Base-by-base conservation (phyloP, 2,113 vertebrate genomes). In the Oryzias melastigma region DNA sequence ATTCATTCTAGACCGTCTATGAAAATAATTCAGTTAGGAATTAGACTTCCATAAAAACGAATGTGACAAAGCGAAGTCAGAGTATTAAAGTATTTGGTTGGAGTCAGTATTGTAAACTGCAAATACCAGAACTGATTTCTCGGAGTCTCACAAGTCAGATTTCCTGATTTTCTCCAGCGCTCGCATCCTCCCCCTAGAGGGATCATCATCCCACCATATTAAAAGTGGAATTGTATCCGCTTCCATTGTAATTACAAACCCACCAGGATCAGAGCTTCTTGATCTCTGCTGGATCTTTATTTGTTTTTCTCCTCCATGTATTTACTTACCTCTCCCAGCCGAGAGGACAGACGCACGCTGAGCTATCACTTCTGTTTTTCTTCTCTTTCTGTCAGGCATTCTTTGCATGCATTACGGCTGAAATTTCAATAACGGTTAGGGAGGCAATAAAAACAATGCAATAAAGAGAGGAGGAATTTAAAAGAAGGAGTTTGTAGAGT, bases 231-330 rank as follows among this genome's bases (percentile, higher is more conserved):
- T 88, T 80, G 76, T 85, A 88, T 87, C 82, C 53, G 73, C 83
- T 85, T 80, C 81, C 75, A 81, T 84, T 81, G 82, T 87, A 88
- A 90, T 89, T 90, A 87, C 80, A 84, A 82, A 80, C 62, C 58
- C 75, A 83, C 86, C 84, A 83, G 78, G 87, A 82, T 85, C 87
- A 50, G 81, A 84, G 73, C 76, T 79, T 78, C 82, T 87, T 88
- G 81, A 89, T 87, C 83, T 84, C 80, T 50, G 78, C 75, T 77
- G 87, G 87, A 80, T 85, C 67, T 78, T 75, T 24, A 53, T 71
- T 84, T 65, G 69, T 80, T 65, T 85, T 77, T 74, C 54, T 73
- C 67, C 75, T 77, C 65, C 52, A 58, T 73, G 77, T 79, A 82
- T 79, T 85, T 84, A 85, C 80, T 85, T 64, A 77, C 78, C 74